Base-by-base conservation (phyloP, 2,888 invertebrate genomes). In the Polyommatus icarus region DNA sequence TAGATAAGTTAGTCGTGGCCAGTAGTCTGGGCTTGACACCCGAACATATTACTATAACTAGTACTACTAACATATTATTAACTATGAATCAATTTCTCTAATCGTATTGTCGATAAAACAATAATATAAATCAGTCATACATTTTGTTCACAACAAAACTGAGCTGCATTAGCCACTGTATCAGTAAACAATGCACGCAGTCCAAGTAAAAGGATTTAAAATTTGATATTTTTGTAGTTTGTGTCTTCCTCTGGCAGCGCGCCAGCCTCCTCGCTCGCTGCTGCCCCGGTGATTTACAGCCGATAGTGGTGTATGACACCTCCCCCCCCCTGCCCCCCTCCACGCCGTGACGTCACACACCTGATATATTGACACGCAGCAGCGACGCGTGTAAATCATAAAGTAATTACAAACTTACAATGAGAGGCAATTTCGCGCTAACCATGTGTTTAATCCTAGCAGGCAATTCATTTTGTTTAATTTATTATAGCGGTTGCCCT, bases 201-300 rank as follows among this genome's bases (percentile, higher is more conserved):
- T 29, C 29, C 15, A 32, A 67, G 67, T 67, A 67, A 67, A 67
- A 6, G 67, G 67, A 67, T 67, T 67, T 32, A 29, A 67, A 67
- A 67, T 67, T 67, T 67, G 67, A 67, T 67, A 67, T 67, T 67
- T 67, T 67, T 67, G 67, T 67, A 67, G 67, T 67, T 67, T 67
- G 67, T 12, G 67, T 67, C 67, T 67, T 67, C 67, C 67, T 15
- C 67, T 67, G 67, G 67, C 67, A 67, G 15, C 67, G 67, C 67
- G 67, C 67, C 67, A 67, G 67, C 29, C 29, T 67, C 29, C 29
- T 67, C 67, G 12, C 61, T 61, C 12, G 67, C 29, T 67, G 67
- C 29, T 12, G 29, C 18, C 29, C 67, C 15, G 67, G 67, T 67
- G 67, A 67, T 67, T 32, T 67, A 67, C 67, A 32, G 29, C 29